Conservation (phyloP, 2,113 vertebrate species). For the Tetrao urogallus region DNA sequence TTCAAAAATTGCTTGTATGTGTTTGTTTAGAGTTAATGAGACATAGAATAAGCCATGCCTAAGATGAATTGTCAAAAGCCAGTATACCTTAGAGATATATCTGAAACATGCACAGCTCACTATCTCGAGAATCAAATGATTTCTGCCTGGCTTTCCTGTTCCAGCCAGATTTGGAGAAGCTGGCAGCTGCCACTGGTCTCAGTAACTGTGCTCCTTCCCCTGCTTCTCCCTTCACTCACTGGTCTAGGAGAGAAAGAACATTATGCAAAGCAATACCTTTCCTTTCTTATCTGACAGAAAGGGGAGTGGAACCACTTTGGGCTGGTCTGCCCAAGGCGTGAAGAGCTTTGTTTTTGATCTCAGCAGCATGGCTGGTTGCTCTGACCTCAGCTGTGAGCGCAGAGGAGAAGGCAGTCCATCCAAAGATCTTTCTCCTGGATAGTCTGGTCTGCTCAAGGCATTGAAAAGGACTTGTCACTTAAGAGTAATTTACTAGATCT, state of each 20-base stretch:
- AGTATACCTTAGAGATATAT: background rate
- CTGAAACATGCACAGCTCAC: background rate
- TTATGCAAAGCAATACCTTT: background rate
- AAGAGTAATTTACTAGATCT: background rate
- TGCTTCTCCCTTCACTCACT: background rate
- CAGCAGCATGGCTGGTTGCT: background rate
- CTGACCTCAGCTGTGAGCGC: background rate
- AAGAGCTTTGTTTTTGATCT: background rate
- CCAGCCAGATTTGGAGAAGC: background rate
- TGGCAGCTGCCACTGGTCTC: background rate
- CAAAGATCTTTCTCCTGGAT: background rate
- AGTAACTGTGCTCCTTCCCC: background rate
- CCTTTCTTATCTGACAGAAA: background rate
- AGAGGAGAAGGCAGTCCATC: background rate
- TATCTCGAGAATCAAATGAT: background rate
- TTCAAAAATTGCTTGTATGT: background rate
- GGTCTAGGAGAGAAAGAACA: background rate
- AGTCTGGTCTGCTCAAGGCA: background rate
- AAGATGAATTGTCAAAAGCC: background rate
- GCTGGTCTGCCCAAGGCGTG: background rate
- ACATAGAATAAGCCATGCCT: background rate
- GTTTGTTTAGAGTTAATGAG: background rate
- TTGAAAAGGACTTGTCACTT: background rate
- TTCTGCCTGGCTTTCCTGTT: background rate
- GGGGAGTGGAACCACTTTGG: background rate